phyloP scores from a whole-genome alignment of 2,113 vertebrate species.

The Oceanites oceanicus region DNA sequence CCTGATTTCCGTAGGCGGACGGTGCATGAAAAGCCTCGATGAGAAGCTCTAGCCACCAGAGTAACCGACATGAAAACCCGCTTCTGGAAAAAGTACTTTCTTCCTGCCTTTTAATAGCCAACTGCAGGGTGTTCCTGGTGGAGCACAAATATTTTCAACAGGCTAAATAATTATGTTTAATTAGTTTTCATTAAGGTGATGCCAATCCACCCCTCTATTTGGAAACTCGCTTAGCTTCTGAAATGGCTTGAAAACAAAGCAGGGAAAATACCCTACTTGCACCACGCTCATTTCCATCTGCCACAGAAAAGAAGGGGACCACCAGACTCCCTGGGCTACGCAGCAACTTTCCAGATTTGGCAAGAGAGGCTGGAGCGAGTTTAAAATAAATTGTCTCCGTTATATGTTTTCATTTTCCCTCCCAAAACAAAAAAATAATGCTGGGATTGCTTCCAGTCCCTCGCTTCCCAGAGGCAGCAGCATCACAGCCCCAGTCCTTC shows the following conservation, averaged over 20 bases:
- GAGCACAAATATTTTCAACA: not conserved
- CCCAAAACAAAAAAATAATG: not conserved
- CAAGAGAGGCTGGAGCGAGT: not conserved
- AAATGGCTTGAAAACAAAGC: not conserved
- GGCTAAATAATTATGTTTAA: conserved; percentile 23
- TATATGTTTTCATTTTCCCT: not conserved
- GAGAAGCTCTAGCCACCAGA: not conserved
- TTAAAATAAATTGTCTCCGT: not conserved
- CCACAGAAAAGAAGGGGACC: not conserved
- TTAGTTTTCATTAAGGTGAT: not conserved
- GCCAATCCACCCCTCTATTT: not conserved
- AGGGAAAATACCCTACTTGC: not conserved
- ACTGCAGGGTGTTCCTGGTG: conserved; percentile 2
- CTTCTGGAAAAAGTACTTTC: not conserved
- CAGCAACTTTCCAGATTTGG: not conserved
- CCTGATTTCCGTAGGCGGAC: not conserved
- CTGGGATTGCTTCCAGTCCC: not conserved
- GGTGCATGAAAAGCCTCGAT: fast-evolving
- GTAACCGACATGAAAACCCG: fast-evolving
- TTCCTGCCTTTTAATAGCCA: not conserved
- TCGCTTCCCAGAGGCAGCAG: not conserved
- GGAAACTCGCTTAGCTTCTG: not conserved
- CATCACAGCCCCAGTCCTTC: not conserved
- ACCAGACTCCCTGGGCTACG: not conserved
- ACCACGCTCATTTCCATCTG: not conserved